Base-by-base conservation (phyloP, 2,797 vertebrate species). In the Neopelma chrysocephalum region DNA sequence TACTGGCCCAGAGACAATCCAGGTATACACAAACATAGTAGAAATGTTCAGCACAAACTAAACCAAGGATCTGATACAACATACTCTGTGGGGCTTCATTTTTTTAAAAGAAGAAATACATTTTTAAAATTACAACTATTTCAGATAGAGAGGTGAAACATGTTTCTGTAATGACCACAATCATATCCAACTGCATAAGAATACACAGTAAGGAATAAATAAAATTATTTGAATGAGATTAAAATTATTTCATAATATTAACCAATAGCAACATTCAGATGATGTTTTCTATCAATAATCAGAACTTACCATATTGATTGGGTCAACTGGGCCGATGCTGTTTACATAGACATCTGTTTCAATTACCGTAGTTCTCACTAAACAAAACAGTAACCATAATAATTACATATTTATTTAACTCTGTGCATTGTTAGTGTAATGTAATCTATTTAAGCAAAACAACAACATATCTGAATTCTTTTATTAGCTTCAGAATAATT, bases 321-420 rank as follows among this genome's bases (percentile, higher is more conserved):
- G 99, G 97, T 99, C 99, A 53, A 99, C 99, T 34, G 99, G 99
- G 96, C 99, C 99, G 62, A 99, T 99, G 96, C 99, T 99, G 98
- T 99, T 99, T 82, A 99, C 98, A 84, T 99, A 99, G 84, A 99
- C 98, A 16, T 99, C 99, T 87, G 99, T 99, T 98, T 99, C 99
- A 96, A 99, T 99, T 93, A 99, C 98, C 1, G 99, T 99, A 5
- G 99, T 99, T 91, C 98, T 99, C 98, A 99, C 99, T 99, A 98
- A 98, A 98, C 27, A 97, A 97, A 97, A 96, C 13, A 97, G 13
- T 65, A 97, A 92, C 15, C 72, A 92, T 32, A 96, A 90, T 29
- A 93, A 92, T 92, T 94, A 95, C 16, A 70, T 34, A 73, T 70
- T 70, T 62, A 16, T 86, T 86, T 71, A 82, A 73, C 10, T 91